Percentiles rank a stretch among this genome's conserved stretches.
Evolutionary conservation across 2,113 vertebrate species (phyloP).

Genomic region (Arenaria interpres): DNA sequence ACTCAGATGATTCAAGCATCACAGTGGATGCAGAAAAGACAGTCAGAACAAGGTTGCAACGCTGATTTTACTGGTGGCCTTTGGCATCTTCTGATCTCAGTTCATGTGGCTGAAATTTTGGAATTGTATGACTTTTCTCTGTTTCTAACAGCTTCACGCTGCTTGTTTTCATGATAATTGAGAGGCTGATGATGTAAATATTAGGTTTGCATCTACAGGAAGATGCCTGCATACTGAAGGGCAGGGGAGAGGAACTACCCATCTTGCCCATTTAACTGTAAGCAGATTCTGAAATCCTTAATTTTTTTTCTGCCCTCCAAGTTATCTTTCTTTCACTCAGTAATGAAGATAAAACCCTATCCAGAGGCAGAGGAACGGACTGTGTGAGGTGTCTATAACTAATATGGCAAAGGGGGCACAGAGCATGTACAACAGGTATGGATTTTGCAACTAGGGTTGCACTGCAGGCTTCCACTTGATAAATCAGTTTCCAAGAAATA

Average conservation of each 20-base stretch:
- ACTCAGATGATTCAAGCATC: not conserved
- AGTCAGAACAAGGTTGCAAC: not conserved
- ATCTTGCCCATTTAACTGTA: not conserved
- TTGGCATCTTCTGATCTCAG: not conserved
- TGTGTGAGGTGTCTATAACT: not conserved
- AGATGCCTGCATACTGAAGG: not conserved
- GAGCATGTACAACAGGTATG: fast-evolving
- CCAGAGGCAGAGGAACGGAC: not conserved
- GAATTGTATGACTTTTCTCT: not conserved
- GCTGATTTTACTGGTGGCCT: not conserved
- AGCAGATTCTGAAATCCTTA: not conserved
- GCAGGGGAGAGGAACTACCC: not conserved
- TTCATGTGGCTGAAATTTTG: not conserved
- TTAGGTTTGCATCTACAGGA: not conserved
- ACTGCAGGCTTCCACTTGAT: not conserved
- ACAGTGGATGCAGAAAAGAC: not conserved
- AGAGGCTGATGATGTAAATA: not conserved
- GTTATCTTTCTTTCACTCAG: not conserved
- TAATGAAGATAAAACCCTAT: not conserved
- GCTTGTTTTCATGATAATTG: not conserved
- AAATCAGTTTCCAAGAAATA: not conserved
- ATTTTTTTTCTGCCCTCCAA: not conserved
- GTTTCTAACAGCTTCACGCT: not conserved
- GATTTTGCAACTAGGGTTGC: not conserved
- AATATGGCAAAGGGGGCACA: not conserved